Percentiles rank a stretch among this genome's conserved stretches.
Evolutionary conservation across 2,113 vertebrate species (phyloP).

Genomic region (Phylloscopus whistleri): DNA sequence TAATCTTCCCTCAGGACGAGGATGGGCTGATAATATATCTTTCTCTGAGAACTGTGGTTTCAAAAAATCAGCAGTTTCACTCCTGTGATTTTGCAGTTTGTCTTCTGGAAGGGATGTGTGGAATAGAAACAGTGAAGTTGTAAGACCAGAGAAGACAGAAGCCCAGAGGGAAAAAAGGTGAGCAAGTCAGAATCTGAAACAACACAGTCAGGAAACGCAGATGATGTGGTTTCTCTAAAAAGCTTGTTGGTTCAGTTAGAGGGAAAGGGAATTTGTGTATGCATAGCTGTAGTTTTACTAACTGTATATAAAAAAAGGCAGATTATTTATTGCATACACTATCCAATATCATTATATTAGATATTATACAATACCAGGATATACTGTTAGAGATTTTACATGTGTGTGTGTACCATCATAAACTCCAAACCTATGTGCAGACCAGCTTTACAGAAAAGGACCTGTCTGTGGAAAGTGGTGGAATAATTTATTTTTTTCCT

Average conservation of each 20-base stretch:
- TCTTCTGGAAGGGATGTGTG: not conserved
- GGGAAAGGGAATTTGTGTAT: not conserved
- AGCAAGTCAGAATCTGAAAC: slow-evolving; percentile 50
- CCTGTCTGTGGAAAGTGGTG: not conserved
- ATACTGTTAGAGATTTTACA: not conserved
- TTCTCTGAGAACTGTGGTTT: not conserved
- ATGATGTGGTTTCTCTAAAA: slow-evolving; percentile 32
- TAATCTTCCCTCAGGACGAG: not conserved
- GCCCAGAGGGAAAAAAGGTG: not conserved
- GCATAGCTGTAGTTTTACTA: slow-evolving; percentile 11
- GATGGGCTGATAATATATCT: not conserved
- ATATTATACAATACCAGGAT: not conserved
- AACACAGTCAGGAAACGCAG: slow-evolving; percentile 7
- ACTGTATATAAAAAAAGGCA: not conserved
- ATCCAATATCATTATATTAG: not conserved
- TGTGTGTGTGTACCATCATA: not conserved
- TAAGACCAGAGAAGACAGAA: slow-evolving; percentile 18
- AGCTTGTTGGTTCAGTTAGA: slow-evolving; percentile 29
- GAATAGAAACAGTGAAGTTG: not conserved
- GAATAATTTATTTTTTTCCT: not conserved
- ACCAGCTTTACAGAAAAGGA: not conserved
- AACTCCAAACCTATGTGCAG: not conserved
- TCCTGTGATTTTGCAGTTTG: not conserved
- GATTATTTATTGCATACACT: not conserved
- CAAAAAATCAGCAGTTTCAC: slow-evolving; percentile 1